These are phyloP conservation scores for Myoxocephalus aenaeus DNA, from an alignment of 2,797 vertebrate species.

Conservation along the genomic window DNA sequence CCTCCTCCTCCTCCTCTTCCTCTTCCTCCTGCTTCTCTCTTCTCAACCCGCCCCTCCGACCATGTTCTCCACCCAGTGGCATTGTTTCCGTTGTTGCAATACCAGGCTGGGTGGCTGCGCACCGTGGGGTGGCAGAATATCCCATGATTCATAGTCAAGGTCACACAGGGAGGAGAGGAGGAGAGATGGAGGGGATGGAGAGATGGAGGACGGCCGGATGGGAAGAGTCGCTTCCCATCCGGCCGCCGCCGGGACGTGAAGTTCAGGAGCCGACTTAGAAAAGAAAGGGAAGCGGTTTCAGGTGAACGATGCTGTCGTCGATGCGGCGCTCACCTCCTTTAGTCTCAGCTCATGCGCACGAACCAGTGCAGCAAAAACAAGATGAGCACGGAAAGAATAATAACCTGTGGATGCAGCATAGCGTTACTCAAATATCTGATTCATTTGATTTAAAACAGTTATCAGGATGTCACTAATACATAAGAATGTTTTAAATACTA, in stretches of 20 bases:
- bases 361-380: conserved; percentile 26
- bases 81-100: conserved; percentile 76
- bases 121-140: conserved; percentile 71
- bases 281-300: conserved; percentile 32
- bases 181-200: conserved; percentile 41
- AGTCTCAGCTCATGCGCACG: conserved; percentile 30
- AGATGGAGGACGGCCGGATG: conserved; percentile 39
- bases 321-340: conserved; percentile 25
- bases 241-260: conserved; percentile 34
- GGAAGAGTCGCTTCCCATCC: conserved; percentile 36
- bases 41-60: conserved; percentile 60
- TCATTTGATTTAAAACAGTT: conserved; percentile 3
- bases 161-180: conserved; percentile 61
- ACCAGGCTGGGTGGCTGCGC: conserved; percentile 70
- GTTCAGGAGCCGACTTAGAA: conserved; percentile 27
- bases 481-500: background rate
- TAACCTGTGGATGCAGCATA: background rate
- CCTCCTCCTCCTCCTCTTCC: conserved; percentile 29
- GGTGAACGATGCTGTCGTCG: conserved; percentile 37
- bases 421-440: no score
- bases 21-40: conserved; percentile 27
- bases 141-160: conserved; percentile 81
- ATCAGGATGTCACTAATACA: background rate
- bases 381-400: background rate
- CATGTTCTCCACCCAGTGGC: conserved; percentile 66